Evolutionary conservation across 2,888 invertebrate species (phyloP), one percentile per base, ranked within the genome.

Genomic region (Mycogona germanica): DNA sequence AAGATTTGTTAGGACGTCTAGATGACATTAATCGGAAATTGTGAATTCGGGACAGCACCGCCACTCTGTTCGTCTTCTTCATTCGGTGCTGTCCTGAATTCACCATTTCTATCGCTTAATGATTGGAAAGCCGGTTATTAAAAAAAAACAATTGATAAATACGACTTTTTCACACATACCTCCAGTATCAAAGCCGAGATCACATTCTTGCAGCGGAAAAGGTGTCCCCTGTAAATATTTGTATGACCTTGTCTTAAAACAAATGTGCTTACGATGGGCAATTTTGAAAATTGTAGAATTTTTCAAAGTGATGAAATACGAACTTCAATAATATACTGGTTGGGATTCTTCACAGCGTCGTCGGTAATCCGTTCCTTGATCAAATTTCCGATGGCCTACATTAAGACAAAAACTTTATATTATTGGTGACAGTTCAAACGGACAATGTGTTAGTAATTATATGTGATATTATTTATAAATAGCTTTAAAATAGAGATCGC

Each of bases 191-290:
- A 80, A 79, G 37, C 82, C 81, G 44, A 81, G 69, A 63, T 80
- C 78, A 53, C 77, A 75, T 61, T 82, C 77, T 65, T 80, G 76
- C 60, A 83, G 75, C 2, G 84, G 82, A 64, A 80, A 81, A 1
- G 82, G 78, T 56, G 76, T 78, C n/a, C 81, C 82, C 72, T 77
- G 62, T 53, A 69, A 68, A 42, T 47, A 30, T 14, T 25, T 25
- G 19, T 9, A 47, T 55, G 55, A 56, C 57, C 58, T 23, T 47
- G 30, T 50, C 23, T 12, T 26, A 38, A 55, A 25, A 44, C 44
- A 32, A 40, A 26, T 28, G 12, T 38, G 51, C 14, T 23, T n/a
- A 45, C 30, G 9, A n/a, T 12, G n/a, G n/a, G 30, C 26, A 40
- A 38, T 46, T n/a, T 42, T 63, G 35, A 58, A 53, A 28, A 63